phyloP scores from a whole-genome alignment of 2,797 vertebrate species.

The Poecile montanus region DNA sequence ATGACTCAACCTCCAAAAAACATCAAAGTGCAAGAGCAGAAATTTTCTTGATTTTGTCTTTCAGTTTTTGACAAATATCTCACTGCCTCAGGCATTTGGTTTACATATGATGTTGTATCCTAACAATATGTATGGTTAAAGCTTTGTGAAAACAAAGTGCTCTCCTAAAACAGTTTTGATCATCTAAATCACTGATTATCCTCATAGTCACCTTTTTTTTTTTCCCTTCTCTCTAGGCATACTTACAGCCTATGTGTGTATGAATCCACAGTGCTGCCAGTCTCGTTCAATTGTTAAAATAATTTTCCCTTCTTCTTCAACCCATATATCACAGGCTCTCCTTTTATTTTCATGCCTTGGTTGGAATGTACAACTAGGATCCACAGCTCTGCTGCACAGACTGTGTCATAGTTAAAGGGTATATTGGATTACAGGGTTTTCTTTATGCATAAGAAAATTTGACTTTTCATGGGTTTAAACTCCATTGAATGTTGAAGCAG shows the following conservation, averaged over 20 bases:
- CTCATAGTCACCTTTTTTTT: not conserved
- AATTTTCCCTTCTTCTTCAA: not conserved
- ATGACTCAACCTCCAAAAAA: not conserved
- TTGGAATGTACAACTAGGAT: not conserved
- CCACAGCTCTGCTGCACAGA: not conserved
- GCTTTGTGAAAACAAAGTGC: not conserved
- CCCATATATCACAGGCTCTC: not conserved
- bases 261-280: not conserved
- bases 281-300: not conserved
- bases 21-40: not conserved
- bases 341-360: not conserved
- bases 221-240: not conserved
- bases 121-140: not conserved
- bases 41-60: not conserved
- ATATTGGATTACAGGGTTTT: not conserved
- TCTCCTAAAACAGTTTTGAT: not conserved
- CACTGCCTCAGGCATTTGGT: not conserved
- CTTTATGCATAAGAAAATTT: not conserved
- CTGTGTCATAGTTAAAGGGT: not conserved
- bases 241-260: not conserved
- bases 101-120: not conserved
- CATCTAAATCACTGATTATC: not conserved
- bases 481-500: not conserved
- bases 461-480: not conserved
- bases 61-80: not conserved